phyloP scores from a whole-genome alignment of 2,797 vertebrate species.

The Macrochelys suwanniensis region DNA sequence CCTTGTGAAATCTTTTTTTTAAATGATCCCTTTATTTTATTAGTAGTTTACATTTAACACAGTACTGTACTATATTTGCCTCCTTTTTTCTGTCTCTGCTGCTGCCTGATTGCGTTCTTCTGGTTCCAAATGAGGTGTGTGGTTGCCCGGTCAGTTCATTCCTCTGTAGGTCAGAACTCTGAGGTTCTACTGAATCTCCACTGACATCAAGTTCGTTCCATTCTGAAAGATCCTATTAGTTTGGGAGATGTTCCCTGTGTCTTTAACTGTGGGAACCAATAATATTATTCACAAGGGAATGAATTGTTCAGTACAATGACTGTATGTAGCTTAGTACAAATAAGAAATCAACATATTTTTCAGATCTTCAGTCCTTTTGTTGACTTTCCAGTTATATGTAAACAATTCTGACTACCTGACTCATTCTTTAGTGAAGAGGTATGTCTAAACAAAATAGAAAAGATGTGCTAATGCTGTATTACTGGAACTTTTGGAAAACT shows the following conservation, averaged over 20 bases:
- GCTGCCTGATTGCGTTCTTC: too few species aligned
- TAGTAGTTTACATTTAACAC: too few species aligned
- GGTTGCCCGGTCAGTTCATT: too few species aligned
- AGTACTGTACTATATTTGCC: too few species aligned
- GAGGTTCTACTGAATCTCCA: neutral
- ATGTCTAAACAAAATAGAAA: conserved; percentile 21
- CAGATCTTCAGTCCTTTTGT: neutral
- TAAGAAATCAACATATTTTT: neutral
- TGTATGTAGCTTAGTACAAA: neutral
- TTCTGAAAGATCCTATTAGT: neutral
- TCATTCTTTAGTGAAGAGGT: neutral
- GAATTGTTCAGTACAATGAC: neutral
- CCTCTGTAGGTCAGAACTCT: too few species aligned
- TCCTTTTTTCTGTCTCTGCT: too few species aligned
- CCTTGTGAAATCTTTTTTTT: too few species aligned
- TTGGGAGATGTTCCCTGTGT: neutral
- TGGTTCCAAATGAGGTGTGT: too few species aligned
- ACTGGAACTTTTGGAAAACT: neutral
- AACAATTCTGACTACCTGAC: neutral
- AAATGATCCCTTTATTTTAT: too few species aligned
- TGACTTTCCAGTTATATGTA: neutral
- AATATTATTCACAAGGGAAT: neutral
- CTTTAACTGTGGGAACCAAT: neutral
- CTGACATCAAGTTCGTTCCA: neutral
- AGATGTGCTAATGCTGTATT: neutral